Conservation (phyloP, 2,888 invertebrate species). For the Lapara coniferarum region DNA sequence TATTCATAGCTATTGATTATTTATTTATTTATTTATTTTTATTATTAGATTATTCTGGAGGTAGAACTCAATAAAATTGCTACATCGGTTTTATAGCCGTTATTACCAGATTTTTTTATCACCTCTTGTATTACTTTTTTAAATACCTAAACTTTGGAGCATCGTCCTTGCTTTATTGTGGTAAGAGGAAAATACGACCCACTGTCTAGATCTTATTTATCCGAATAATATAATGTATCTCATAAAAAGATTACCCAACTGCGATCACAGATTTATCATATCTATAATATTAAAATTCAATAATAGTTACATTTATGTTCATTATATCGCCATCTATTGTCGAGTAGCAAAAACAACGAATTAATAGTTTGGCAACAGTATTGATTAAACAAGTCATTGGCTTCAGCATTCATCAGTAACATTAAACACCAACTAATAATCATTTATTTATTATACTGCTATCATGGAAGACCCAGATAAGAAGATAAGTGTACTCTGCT, state of each 20-base stretch:
- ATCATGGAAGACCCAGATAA: constrained; percentile 73
- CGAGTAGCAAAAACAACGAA: constrained; percentile 51
- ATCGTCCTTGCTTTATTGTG: constrained; percentile 1
- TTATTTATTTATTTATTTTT: no score
- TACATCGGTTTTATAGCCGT: no score
- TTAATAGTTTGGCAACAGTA: constrained; percentile 36
- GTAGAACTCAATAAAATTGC: no score
- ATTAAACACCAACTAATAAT: background rate
- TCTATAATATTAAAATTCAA: no score
- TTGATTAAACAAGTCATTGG: constrained; percentile 48
- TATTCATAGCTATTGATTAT: no score
- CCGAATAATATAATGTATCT: background rate
- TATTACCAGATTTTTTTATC: background rate
- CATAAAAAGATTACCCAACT: background rate
- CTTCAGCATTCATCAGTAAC: background rate
- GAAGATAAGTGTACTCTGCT: constrained; percentile 83
- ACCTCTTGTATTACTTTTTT: background rate
- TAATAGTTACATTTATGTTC: no score
- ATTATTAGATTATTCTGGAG: no score
- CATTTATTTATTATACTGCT: background rate
- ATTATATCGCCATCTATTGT: constrained; percentile 55
- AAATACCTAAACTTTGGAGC: background rate
- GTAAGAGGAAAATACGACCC: constrained; percentile 10
- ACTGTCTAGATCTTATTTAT: background rate
- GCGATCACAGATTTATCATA: background rate